These are phyloP conservation scores for Cryptus armator DNA, from an alignment of 2,888 invertebrate genomes.

Conservation along the genomic window DNA sequence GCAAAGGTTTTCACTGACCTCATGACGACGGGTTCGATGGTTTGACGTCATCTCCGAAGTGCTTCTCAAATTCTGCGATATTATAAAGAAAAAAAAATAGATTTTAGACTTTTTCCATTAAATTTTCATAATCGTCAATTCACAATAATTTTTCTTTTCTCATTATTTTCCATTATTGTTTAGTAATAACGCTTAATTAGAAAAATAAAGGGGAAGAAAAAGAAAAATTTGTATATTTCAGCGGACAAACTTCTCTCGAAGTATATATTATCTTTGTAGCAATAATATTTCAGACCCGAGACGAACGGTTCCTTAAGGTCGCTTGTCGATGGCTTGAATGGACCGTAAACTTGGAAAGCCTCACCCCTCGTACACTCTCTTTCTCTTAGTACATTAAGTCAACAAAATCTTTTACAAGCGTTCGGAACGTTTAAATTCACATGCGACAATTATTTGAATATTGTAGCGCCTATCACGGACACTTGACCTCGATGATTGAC, in stretches of 20 bases:
- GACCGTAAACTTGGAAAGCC: constrained; percentile 50
- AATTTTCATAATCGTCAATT: not conserved
- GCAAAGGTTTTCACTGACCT: constrained; percentile 3
- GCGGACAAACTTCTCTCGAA: constrained; percentile 31
- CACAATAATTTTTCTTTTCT: not conserved
- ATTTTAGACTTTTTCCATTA: constrained; percentile 8
- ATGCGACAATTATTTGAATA: constrained; percentile 71
- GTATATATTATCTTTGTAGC: constrained; percentile 24
- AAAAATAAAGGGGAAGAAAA: constrained; percentile 15
- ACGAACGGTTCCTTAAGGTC: constrained; percentile 53
- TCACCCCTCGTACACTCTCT: constrained; percentile 1
- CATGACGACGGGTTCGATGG: not conserved
- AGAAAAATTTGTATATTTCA: constrained; percentile 38
- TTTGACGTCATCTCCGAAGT: constrained; percentile 14
- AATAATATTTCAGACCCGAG: constrained; percentile 59
- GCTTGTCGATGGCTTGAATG: constrained; percentile 57
- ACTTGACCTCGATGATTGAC: constrained; percentile 97
- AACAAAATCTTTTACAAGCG: not conserved
- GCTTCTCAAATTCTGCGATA: not conserved
- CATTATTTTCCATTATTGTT: not conserved
- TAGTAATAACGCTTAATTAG: not conserved
- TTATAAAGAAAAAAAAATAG: constrained; percentile 10
- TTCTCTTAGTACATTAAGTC: constrained; percentile 15
- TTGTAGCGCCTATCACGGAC: constrained; percentile 99
- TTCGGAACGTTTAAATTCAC: constrained; percentile 7